phyloP scores from a whole-genome alignment of 2,888 invertebrate species.

The Pachydiplax longipennis region DNA sequence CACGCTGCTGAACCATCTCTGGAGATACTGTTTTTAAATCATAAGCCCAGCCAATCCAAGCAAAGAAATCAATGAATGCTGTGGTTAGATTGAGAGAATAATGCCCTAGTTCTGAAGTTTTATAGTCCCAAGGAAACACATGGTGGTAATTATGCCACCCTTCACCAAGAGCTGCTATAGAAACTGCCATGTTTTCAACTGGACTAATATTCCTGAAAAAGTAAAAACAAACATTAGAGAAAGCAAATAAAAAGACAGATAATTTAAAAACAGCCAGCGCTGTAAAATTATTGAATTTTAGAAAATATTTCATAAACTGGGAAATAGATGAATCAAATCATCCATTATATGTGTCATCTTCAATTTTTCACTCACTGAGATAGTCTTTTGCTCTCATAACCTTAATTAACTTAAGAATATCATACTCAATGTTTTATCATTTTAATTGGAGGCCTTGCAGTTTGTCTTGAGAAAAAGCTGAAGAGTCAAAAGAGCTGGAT shows the following conservation, averaged over 20 bases:
- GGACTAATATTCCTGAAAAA: slow-evolving; percentile 71
- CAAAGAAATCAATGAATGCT: slow-evolving; percentile 72
- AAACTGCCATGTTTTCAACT: slow-evolving; percentile 75
- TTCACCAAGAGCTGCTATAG: slow-evolving; percentile 79
- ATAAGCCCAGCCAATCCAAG: slow-evolving; percentile 77
- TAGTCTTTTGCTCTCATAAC: no score
- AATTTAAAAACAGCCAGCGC: background rate
- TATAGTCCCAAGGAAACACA: slow-evolving; percentile 64
- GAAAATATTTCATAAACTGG: background rate
- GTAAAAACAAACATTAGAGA: background rate
- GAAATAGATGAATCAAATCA: background rate
- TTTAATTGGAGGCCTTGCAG: no score
- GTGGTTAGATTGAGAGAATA: slow-evolving; percentile 72
- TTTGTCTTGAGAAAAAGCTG: no score
- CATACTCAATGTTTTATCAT: no score
- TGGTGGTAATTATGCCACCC: slow-evolving; percentile 79
- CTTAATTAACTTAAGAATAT: no score
- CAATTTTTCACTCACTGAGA: background rate
- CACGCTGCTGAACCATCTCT: slow-evolving; percentile 63
- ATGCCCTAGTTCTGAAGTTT: slow-evolving; percentile 71
- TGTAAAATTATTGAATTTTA: background rate
- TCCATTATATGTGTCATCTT: background rate
- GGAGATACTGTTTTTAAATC: slow-evolving; percentile 72
- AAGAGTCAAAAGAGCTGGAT: no score
- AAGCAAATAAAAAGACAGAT: background rate